These are phyloP conservation scores for Asobara japonica DNA, from an alignment of 1,140 invertebrate species.

Conservation along the genomic window DNA sequence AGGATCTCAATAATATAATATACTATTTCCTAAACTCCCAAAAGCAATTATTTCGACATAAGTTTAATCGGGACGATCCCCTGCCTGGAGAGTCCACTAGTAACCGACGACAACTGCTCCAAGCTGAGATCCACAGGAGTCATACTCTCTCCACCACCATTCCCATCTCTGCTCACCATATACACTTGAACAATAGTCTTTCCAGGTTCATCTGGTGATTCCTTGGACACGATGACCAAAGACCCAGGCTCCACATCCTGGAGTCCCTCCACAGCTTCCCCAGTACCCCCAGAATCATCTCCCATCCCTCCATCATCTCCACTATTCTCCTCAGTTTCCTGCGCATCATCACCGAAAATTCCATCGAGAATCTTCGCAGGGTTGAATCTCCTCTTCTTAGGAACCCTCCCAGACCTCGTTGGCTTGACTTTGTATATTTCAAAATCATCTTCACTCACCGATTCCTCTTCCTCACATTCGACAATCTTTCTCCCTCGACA, in stretches of 20 bases:
- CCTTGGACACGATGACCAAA: conserved; percentile 59
- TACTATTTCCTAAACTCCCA: too few species aligned
- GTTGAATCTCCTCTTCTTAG: conserved; percentile 52
- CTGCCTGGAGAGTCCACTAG: conserved; percentile 36
- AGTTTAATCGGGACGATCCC: conserved; percentile 12
- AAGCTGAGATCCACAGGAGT: conserved; percentile 47
- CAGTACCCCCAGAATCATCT: not conserved
- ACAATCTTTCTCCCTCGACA: not conserved
- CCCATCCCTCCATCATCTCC: not conserved
- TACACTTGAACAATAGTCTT: conserved; percentile 61
- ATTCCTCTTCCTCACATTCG: conserved; percentile 30
- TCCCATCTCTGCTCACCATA: conserved; percentile 54
- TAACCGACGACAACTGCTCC: conserved; percentile 46
- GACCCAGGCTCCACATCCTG: conserved; percentile 57
- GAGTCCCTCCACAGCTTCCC: conserved; percentile 18
- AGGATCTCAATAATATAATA: too few species aligned
- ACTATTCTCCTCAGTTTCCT: conserved; percentile 11
- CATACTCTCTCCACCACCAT: conserved; percentile 37
- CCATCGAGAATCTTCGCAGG: conserved; percentile 48
- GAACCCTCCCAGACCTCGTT: conserved; percentile 57
- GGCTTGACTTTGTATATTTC: conserved; percentile 55
- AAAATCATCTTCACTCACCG: conserved; percentile 46
- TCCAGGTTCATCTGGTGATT: conserved; percentile 55
- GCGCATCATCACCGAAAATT: not conserved
- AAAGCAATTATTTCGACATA: not conserved